Percentiles rank a stretch among this genome's conserved stretches.
phyloP scores from a whole-genome alignment of 2,797 vertebrate genomes.

The Gymnopithys bicolor region DNA sequence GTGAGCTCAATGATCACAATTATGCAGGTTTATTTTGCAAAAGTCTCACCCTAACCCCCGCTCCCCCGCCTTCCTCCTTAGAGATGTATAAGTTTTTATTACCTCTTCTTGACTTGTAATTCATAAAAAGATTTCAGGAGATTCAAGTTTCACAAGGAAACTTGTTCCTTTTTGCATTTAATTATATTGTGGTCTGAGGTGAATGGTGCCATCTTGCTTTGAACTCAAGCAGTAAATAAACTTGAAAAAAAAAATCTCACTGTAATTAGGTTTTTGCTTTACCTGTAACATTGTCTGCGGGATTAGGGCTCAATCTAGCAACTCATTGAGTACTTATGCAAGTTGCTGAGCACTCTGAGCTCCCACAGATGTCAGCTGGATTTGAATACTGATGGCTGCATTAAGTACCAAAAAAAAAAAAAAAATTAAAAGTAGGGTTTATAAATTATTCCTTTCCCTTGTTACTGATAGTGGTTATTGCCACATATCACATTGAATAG shows the following conservation, averaged over 20 bases:
- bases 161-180: slow-evolving; percentile 4
- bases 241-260: not conserved
- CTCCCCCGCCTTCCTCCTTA: not conserved
- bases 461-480: slow-evolving; percentile 13
- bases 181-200: slow-evolving; percentile 22
- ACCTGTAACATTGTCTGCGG: slow-evolving; percentile 9
- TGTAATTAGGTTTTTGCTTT: slow-evolving; percentile 23
- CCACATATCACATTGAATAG: not conserved
- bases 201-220: not conserved
- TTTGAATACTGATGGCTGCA: slow-evolving; percentile 53
- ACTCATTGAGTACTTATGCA: slow-evolving; percentile 17
- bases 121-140: slow-evolving; percentile 34
- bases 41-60: not conserved
- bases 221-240: slow-evolving; percentile 37
- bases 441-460: slow-evolving; percentile 9
- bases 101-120: not conserved
- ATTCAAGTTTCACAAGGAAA: not conserved
- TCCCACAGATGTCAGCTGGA: slow-evolving; percentile 3
- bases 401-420: not conserved
- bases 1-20: not conserved
- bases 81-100: not conserved
- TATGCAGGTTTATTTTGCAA: not conserved
- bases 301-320: slow-evolving; percentile 19
- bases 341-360: slow-evolving; percentile 13
- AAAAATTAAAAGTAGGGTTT: not conserved